Conservation (phyloP, 1,140 invertebrate genomes). For the Lysiphlebus fabarum region DNA sequence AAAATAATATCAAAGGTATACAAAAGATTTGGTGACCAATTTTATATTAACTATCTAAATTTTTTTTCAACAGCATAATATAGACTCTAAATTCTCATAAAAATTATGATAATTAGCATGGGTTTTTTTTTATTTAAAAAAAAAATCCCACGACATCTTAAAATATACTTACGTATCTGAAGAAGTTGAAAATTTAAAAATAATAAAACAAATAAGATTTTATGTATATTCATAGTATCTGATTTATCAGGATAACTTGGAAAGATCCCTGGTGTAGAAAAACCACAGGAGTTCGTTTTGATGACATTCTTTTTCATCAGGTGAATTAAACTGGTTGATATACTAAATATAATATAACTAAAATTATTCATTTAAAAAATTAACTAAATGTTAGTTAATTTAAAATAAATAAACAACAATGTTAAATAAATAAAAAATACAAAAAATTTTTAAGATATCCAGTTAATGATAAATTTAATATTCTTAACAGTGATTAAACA, state of each 20-base stretch:
- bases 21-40: no score
- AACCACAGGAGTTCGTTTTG: slow-evolving; percentile 3
- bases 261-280: slow-evolving; percentile 23
- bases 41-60: no score
- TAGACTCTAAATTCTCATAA: no score
- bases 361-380: neutral
- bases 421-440: neutral
- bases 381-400: neutral
- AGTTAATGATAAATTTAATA: neutral
- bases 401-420: neutral
- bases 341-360: no score
- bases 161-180: slow-evolving; percentile 4
- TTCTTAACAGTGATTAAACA: no score
- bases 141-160: slow-evolving; percentile 13
- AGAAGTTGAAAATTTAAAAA: neutral
- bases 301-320: slow-evolving; percentile 16
- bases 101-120: slow-evolving; percentile 13
- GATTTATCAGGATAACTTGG: slow-evolving; percentile 27
- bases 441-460: neutral
- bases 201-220: neutral
- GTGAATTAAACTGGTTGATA: neutral
- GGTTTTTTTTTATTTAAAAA: neutral
- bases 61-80: no score
- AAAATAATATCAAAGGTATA: no score
- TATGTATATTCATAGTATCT: neutral